Evolutionary conservation across 1,140 invertebrate species (phyloP).

Genomic region (Coenobita brevimanus): DNA sequence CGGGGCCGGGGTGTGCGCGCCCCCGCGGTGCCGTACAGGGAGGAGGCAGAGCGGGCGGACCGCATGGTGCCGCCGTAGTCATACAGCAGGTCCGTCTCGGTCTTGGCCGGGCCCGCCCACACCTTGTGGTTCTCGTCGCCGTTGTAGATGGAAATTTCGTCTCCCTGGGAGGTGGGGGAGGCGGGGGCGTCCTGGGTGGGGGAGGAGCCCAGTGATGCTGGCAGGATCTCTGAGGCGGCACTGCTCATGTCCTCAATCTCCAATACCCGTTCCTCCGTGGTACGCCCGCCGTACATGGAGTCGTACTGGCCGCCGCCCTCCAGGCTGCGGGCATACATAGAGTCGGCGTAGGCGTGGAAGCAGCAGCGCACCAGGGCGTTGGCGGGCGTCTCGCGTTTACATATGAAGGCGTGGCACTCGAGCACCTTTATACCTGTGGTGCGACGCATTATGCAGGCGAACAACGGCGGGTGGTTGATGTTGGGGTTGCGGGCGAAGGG

Average conservation of each 20-base stretch:
- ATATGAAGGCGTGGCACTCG: constrained; percentile 99
- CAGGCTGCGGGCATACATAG: constrained; percentile 86
- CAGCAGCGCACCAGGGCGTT: constrained; percentile 93
- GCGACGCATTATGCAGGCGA: constrained; percentile 94
- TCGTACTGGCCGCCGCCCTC: constrained; percentile 70
- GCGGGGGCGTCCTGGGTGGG: constrained; percentile 56
- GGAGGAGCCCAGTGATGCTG: constrained; percentile 55
- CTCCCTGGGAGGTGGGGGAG: constrained; percentile 71
- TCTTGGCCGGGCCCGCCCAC: constrained; percentile 76
- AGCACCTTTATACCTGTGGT: constrained; percentile 98
- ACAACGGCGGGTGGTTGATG: constrained; percentile 93
- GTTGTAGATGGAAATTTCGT: constrained; percentile 86
- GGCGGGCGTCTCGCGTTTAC: constrained; percentile 94
- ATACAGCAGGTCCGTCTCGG: constrained; percentile 74
- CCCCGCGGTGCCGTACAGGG: constrained; percentile 68
- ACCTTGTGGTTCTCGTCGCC: constrained; percentile 95
- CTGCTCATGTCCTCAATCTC: constrained; percentile 69
- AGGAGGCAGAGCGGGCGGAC: constrained; percentile 70
- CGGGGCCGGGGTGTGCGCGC: constrained; percentile 77
- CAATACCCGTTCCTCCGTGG: constrained; percentile 64
- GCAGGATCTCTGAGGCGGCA: constrained; percentile 66
- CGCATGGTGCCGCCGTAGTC: constrained; percentile 82
- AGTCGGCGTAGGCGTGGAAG: constrained; percentile 96
- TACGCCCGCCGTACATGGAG: constrained; percentile 66
- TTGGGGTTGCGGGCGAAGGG: constrained; percentile 93